phyloP scores from a whole-genome alignment of 2,797 vertebrate genomes.

The Pseudotriccus pelzelni region DNA sequence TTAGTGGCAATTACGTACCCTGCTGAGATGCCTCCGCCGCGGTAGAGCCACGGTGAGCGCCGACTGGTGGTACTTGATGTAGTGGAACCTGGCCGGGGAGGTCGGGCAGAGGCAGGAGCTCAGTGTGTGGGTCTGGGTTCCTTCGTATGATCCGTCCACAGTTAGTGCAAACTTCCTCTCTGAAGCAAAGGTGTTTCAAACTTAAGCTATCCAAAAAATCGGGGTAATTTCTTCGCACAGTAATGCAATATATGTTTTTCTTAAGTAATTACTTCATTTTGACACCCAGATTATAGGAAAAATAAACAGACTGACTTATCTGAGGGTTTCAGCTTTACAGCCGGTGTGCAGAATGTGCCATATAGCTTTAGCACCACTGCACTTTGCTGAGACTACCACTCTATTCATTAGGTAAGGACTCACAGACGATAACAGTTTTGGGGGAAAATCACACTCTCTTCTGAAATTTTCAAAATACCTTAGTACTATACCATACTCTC shows the following conservation, averaged over 20 bases:
- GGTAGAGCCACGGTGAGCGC: constrained; percentile 29
- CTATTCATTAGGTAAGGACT: neutral
- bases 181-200: constrained; percentile 31
- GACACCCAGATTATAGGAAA: neutral
- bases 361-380: neutral
- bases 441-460: neutral
- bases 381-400: rapidly evolving
- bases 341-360: rapidly evolving
- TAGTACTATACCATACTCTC: neutral
- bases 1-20: neutral
- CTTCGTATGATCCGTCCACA: constrained; percentile 79
- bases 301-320: neutral
- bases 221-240: neutral
- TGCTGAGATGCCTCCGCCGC: constrained; percentile 27
- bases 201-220: neutral
- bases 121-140: constrained; percentile 53
- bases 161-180: constrained; percentile 73
- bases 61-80: constrained; percentile 75
- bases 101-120: constrained; percentile 25
- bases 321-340: neutral
- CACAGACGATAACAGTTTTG: neutral
- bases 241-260: neutral
- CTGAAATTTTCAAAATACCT: neutral
- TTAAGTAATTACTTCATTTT: neutral
- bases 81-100: constrained; percentile 73